phyloP scores from a whole-genome alignment of 2,797 vertebrate species.

The Brotogeris chrysoptera region DNA sequence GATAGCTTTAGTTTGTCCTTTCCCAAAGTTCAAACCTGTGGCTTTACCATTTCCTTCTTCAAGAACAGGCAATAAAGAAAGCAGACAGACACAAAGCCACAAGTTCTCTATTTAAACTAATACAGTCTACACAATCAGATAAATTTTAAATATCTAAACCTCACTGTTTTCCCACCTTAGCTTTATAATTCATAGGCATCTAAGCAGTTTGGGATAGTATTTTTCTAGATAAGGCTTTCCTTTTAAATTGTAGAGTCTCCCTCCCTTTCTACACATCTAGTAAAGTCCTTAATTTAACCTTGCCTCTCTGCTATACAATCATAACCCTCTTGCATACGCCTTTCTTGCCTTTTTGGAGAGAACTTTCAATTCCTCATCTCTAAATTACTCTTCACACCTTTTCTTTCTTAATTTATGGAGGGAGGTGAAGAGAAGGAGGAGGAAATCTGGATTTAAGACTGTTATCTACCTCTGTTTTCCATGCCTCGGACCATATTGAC shows the following conservation, averaged over 20 bases:
- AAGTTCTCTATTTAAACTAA: background rate
- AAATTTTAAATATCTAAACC: background rate
- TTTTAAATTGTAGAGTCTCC: background rate
- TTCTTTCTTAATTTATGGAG: background rate
- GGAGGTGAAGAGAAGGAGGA: background rate
- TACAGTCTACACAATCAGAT: background rate
- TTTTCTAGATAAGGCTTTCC: background rate
- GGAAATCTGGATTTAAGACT: background rate
- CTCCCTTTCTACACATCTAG: background rate
- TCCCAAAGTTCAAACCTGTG: background rate
- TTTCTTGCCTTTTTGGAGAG: background rate
- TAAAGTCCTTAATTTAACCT: background rate
- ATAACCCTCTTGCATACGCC: background rate
- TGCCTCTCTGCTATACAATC: background rate
- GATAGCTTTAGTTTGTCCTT: background rate
- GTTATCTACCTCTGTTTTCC: background rate
- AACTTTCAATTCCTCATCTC: background rate
- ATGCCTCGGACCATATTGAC: background rate
- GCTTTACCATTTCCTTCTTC: background rate
- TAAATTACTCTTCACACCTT: background rate
- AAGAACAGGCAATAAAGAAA: background rate
- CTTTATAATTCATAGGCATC: background rate
- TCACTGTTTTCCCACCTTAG: background rate
- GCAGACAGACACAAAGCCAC: background rate
- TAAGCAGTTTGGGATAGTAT: background rate